phyloP scores from a whole-genome alignment of 1,140 invertebrate species.

The Cydia strobilella region DNA sequence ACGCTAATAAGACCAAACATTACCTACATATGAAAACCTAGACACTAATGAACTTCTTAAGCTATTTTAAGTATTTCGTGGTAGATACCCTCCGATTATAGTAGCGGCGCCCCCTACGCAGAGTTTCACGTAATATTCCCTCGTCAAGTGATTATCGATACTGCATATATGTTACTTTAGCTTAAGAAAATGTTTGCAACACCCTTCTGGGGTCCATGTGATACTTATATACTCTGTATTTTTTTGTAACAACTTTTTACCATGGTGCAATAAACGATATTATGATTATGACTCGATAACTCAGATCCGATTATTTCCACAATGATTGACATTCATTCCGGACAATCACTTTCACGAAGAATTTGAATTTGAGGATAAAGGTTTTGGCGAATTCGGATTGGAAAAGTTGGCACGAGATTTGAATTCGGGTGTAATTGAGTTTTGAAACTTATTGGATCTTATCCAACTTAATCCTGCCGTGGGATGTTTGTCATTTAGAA shows the following conservation, averaged over 20 bases:
- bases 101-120: too few species aligned
- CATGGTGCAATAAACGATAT: too few species aligned
- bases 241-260: too few species aligned
- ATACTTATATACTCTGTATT: too few species aligned
- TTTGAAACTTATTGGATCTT: slow-evolving; percentile 17
- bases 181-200: too few species aligned
- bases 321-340: slow-evolving; percentile 11
- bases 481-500: not conserved
- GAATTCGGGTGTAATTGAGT: slow-evolving; percentile 7
- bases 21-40: not conserved
- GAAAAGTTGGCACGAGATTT: slow-evolving; percentile 7
- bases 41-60: not conserved
- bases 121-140: too few species aligned
- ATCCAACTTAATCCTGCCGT: not conserved
- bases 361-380: slow-evolving; percentile 20
- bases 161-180: too few species aligned
- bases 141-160: too few species aligned
- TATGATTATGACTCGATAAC: not conserved
- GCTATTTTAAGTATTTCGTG: too few species aligned
- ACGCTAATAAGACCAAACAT: not conserved
- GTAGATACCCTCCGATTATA: too few species aligned
- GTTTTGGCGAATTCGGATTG: slow-evolving; percentile 11
- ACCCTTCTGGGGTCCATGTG: too few species aligned
- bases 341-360: slow-evolving; percentile 9
- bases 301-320: not conserved